Conservation (phyloP, 64 coral and sea anemone genomes). For the Dendronephthya gigantea region DNA sequence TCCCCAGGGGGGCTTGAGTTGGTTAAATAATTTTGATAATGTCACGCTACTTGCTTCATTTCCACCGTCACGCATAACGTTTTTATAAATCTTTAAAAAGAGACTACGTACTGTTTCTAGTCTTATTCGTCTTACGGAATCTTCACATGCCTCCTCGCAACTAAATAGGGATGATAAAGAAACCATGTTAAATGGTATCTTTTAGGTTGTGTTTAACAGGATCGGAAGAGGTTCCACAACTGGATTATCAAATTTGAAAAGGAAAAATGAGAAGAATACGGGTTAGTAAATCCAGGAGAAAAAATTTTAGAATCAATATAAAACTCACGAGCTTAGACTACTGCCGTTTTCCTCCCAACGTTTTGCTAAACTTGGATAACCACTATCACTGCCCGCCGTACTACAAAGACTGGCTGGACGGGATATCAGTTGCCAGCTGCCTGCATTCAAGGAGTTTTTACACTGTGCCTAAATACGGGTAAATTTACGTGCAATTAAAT, state of each 20-base stretch:
- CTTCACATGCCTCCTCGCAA: not conserved
- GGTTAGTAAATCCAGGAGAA: no score
- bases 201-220: no score
- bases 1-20: not conserved
- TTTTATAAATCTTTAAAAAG: not conserved
- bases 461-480: not conserved
- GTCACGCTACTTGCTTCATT: not conserved
- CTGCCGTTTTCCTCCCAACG: not conserved
- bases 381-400: not conserved
- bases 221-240: no score
- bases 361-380: not conserved
- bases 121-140: not conserved
- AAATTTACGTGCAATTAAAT: not conserved
- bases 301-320: not conserved
- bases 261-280: not conserved
- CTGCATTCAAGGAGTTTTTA: not conserved
- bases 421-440: not conserved
- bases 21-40: slow-evolving; percentile 1
- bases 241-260: not conserved
- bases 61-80: not conserved
- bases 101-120: not conserved
- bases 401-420: not conserved
- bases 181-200: not conserved
- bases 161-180: not conserved
- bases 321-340: not conserved